These are phyloP conservation scores for Sphinx pinastri DNA, from an alignment of 2,888 invertebrate species.

Conservation along the genomic window DNA sequence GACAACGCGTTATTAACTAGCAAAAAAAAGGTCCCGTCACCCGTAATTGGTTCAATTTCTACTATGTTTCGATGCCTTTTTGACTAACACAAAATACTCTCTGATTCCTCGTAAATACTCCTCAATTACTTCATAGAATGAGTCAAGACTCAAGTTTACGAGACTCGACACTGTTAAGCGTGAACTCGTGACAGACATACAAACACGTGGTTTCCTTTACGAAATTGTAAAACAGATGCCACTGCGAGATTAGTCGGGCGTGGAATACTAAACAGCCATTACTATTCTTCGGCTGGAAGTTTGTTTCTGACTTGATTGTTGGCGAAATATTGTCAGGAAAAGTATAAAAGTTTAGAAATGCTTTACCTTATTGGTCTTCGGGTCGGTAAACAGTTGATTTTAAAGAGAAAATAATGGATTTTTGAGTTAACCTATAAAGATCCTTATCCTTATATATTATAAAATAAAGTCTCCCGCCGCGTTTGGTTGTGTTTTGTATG, in stretches of 20 bases:
- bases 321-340: background rate
- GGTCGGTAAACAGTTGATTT: background rate
- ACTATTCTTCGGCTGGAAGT: background rate
- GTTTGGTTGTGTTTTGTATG: too few species aligned
- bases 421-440: too few species aligned
- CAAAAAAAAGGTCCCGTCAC: too few species aligned
- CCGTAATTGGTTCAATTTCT: too few species aligned
- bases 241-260: conserved; percentile 24
- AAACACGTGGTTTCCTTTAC: conserved; percentile 31
- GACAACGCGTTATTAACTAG: too few species aligned
- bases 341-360: background rate
- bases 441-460: too few species aligned
- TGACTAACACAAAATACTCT: background rate
- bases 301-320: background rate
- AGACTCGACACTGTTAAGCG: background rate
- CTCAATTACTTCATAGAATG: conserved; percentile 11
- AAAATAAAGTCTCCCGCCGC: too few species aligned
- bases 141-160: conserved; percentile 2
- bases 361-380: background rate
- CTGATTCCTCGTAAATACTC: background rate
- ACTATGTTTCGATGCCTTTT: background rate
- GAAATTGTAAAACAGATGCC: conserved; percentile 31
- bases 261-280: conserved; percentile 23
- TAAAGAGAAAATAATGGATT: too few species aligned
- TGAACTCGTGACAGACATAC: conserved; percentile 29